Evolutionary conservation across 2,113 vertebrate genomes (phyloP), one percentile per base, ranked within the genome.

Genomic region (Sarotherodon lohbergeri): DNA sequence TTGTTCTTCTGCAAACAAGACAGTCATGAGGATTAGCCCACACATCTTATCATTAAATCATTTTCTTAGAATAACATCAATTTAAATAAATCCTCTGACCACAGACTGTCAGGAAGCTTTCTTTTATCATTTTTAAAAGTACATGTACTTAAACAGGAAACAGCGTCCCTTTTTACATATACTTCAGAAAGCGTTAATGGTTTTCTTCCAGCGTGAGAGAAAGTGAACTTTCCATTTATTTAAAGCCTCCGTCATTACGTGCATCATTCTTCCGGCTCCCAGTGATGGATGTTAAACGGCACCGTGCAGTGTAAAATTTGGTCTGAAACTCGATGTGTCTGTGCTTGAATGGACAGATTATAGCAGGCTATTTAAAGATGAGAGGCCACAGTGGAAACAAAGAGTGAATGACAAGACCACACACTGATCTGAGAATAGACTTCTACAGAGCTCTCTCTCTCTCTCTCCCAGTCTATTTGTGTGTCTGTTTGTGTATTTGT

Each of bases 331-430:
- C 24, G 39, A 88, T 87, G 89, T 81, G 90, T 86, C 86, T 83
- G 86, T 85, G 82, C 86, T 88, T 81, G 59, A 93, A 93, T 61
- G 56, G 90, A 87, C 91, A 89, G 89, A 88, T 92, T 93, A 85
- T 73, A 86, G 86, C 68, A 19, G 76, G 83, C 86, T 95, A 91
- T 94, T 92, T 94, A 92, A 93, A 91, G 89, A 90, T 71, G 82
- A 86, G 92, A 90, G 90, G 83, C 88, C 90, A 78, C 86, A 55
- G 81, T 84, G 85, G 90, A 94, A 92, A 88, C 86, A 89, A 91
- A 91, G 81, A 66, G 79, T 83, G 88, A 90, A 88, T 86, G 90
- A 89, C 88, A 84, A 90, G 94, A 95, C 94, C 95, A 95, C 94
- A 95, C 94, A 91, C 82, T 13, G 29, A 66, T 71, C 36, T 66